phyloP scores from a whole-genome alignment of 2,888 invertebrate species.

The Piscicola geometra region DNA sequence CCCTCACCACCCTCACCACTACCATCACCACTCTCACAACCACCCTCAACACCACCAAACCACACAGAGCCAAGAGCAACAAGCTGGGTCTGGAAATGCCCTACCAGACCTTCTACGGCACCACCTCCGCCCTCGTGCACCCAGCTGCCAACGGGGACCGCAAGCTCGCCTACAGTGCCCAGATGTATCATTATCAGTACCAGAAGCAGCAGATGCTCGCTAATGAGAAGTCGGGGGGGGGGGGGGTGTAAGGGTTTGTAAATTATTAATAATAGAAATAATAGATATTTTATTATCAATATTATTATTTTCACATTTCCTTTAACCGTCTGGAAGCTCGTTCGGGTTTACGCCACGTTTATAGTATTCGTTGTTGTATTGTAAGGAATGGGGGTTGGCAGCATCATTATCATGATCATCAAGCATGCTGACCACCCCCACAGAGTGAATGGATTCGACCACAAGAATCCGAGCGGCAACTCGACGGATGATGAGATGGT shows the following conservation, averaged over 20 bases:
- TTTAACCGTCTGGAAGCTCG: too few relatives aligned
- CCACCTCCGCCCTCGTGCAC: not conserved
- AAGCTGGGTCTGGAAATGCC: not conserved
- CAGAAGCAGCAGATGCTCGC: constrained; percentile 38
- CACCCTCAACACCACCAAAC: not conserved
- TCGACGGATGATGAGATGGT: constrained; percentile 29
- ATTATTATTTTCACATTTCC: too few relatives aligned
- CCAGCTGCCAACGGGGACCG: constrained; percentile 20
- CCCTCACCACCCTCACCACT: not conserved
- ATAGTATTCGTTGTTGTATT: not conserved
- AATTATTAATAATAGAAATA: too few relatives aligned
- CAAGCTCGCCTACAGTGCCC: constrained; percentile 37
- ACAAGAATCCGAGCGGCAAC: constrained; percentile 27
- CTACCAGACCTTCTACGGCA: constrained; percentile 31
- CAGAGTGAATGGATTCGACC: constrained; percentile 26
- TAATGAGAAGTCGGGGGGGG: constrained; percentile 37
- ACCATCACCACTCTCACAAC: not conserved
- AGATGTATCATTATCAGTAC: constrained; percentile 38
- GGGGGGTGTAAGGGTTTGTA: too few relatives aligned
- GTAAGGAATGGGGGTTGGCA: not conserved
- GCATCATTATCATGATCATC: not conserved
- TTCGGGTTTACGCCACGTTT: too few relatives aligned
- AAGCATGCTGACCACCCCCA: not conserved
- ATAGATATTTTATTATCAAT: too few relatives aligned
- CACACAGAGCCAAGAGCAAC: not conserved